Base-by-base conservation (phyloP, 2,888 invertebrate genomes). In the Chrysolina haemoptera region DNA sequence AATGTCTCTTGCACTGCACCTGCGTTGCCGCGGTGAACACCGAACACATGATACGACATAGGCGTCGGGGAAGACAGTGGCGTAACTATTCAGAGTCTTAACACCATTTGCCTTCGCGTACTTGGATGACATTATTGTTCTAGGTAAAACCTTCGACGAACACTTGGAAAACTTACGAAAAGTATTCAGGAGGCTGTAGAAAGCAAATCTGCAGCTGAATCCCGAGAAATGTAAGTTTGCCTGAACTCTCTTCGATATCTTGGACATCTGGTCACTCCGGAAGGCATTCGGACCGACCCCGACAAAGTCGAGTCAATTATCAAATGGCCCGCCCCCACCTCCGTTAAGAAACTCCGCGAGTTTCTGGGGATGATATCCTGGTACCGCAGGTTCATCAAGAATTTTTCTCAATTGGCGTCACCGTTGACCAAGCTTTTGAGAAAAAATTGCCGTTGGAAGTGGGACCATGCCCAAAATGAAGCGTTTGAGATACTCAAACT, bases 351-450 rank as follows among this genome's bases (percentile, higher is more conserved):
- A 22, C 55, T 70, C 9, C 35, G 73, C 46, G 14, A 66, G 20
- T 70, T 75, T 48, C 27, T 70, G 12, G 69, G 75, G 3, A 55
- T 64, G 11, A 63, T 63, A 12, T 74, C 64, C 0, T 74, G 74
- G 74, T 74, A 74, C 55, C 0, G 71, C 18, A 55, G 74, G 14
- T 74, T 74, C 40, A 71, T 74, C 14, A 59, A 66, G 16, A 62
- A 71, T 35, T 71, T 67, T 55, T 67, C 74, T 6, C 63, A 22
- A 14, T 22, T 63, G 9, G 53, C 62, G 5, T 59, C 71, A 2
- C 71, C 70, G 16, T 43, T 74, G 16, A 68, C 27, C 16, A 41
- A 62, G 63, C n/a, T 66, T 1, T 59, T 66, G 3, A 71, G 22
- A 18, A 72, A 72, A 16, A 43, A 22, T 11, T 50, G 55, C 4